A percentile compares a stretch with the other conserved stretches of the same genome.
phyloP scores from a whole-genome alignment of 2,797 vertebrate genomes.

The Coilia nasus region DNA sequence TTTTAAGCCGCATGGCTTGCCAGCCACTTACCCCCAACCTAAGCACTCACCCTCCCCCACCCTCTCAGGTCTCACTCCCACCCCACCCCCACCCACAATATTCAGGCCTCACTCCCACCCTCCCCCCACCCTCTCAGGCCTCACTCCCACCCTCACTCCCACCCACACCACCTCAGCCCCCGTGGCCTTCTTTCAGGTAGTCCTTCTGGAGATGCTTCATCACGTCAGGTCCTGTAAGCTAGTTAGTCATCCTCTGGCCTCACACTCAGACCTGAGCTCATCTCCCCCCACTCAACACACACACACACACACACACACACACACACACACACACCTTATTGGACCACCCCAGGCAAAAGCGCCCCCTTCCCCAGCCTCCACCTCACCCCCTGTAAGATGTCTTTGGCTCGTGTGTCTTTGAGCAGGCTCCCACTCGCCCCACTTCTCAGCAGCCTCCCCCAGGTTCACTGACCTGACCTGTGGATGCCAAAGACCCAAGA shows the following conservation, averaged over 20 bases:
- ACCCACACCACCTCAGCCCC: background rate
- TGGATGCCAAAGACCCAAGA: constrained; percentile 12
- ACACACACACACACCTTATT: background rate
- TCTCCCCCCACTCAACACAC: background rate
- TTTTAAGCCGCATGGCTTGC: background rate
- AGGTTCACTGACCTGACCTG: background rate
- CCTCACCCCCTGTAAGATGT: background rate
- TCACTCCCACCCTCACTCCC: too few relatives aligned
- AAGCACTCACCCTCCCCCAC: too few relatives aligned
- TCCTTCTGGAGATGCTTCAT: background rate
- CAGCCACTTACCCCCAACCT: background rate
- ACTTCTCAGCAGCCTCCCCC: background rate
- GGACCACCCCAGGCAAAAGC: background rate
- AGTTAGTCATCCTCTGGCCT: background rate
- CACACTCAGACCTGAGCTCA: background rate
- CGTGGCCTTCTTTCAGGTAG: background rate
- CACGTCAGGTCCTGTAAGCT: constrained; percentile 4
- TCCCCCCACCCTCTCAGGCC: background rate
- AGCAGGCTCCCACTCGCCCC: background rate
- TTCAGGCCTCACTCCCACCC: too few relatives aligned
- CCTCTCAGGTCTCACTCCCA: too few relatives aligned
- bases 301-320: background rate
- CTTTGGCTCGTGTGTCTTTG: background rate
- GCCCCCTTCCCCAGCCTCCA: background rate
- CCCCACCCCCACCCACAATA: too few relatives aligned